A percentile compares a stretch with the other conserved stretches of the same genome.
Conservation (phyloP, 2,113 vertebrate genomes). For the Eretmochelys imbricata region DNA sequence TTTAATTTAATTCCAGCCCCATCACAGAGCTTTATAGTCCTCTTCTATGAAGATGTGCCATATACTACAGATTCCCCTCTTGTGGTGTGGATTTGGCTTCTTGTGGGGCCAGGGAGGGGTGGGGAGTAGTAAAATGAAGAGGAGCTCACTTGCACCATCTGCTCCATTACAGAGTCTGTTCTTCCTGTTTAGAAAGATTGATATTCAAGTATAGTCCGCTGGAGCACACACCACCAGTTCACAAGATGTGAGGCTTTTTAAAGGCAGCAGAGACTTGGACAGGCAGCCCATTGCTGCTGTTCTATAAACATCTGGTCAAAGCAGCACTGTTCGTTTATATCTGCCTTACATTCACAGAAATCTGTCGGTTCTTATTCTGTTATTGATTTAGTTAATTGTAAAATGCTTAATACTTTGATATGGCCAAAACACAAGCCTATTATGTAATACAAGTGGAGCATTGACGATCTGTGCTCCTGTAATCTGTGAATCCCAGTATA, state of each 20-base stretch:
- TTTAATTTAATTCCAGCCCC: conserved; percentile 39
- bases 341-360: conserved; percentile 28
- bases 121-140: conserved; percentile 35
- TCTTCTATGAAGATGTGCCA: conserved; percentile 17
- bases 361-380: conserved; percentile 36
- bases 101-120: neutral
- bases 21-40: conserved; percentile 24
- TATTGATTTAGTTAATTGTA: conserved; percentile 40
- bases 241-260: conserved; percentile 37
- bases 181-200: neutral
- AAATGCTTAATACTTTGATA: conserved; percentile 30
- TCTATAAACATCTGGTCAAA: conserved; percentile 42
- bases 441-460: conserved; percentile 1
- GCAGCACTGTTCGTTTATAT: conserved; percentile 18
- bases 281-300: neutral
- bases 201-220: conserved; percentile 5
- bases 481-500: neutral
- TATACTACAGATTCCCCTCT: neutral
- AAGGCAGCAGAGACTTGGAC: neutral
- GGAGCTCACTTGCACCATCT: conserved; percentile 32
- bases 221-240: neutral
- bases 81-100: conserved; percentile 25
- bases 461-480: neutral
- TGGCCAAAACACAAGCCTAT: conserved; percentile 34
- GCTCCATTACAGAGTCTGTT: conserved; percentile 1